Evolutionary conservation across 2,113 vertebrate species (phyloP).

Genomic region (Cisticola juncidis): DNA sequence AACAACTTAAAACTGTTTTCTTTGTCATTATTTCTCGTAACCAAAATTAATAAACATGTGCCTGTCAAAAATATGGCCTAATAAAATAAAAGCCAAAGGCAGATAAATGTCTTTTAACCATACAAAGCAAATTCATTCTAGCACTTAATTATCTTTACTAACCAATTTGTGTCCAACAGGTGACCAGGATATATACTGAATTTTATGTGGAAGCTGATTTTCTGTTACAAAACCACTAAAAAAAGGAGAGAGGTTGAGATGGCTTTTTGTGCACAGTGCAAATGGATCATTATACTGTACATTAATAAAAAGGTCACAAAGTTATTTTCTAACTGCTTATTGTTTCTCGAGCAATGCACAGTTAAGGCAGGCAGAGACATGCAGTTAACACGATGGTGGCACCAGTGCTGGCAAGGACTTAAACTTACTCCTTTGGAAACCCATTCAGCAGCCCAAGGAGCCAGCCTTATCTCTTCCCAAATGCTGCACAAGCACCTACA

Average conservation of each 20-base stretch:
- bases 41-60: neutral
- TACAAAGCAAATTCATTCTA: conserved; percentile 55
- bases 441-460: neutral
- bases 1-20: neutral
- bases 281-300: neutral
- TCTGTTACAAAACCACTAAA: conserved; percentile 83
- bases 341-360: neutral
- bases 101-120: neutral
- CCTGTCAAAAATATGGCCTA: neutral
- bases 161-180: conserved; percentile 88
- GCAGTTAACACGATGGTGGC: neutral
- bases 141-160: conserved; percentile 62
- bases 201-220: conserved; percentile 78
- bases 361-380: conserved; percentile 6
- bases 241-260: conserved; percentile 52
- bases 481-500: neutral
- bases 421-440: neutral
- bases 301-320: neutral
- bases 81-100: neutral
- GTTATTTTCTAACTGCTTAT: neutral
- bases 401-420: neutral
- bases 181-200: conserved; percentile 89
- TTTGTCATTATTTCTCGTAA: neutral
- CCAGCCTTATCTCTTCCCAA: neutral
- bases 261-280: neutral